Base-by-base conservation (phyloP, 2,888 invertebrate genomes). In the Timandra comae region DNA sequence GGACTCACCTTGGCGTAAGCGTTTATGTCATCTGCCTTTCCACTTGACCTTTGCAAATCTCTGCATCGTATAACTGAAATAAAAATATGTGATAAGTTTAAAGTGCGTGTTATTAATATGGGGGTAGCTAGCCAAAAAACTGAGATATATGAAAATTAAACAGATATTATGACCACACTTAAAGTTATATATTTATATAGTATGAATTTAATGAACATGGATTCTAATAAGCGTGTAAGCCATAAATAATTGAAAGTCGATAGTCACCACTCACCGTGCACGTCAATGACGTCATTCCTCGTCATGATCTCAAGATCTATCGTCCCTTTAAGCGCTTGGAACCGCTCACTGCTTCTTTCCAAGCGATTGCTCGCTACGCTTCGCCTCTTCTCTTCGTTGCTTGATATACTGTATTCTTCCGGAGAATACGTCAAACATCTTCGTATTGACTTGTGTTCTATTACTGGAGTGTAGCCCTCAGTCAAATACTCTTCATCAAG, bases 1-100 rank as follows among this genome's bases (percentile, higher is more conserved):
- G n/a, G n/a, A 51, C 52, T 32, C 27, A 92, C 93, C 88, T 94
- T 94, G 12, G 94, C 93, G 71, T 94, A 94, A 41, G 94, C 94
- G 71, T 94, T 93, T 44, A 93, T 89, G 29, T 86, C 81, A 49
- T 84, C 82, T 27, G 87, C 86, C 52, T 89, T 90, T 29, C 91
- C 92, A 62, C 89, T 88, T 8, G 88, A 69, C 46, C 92, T 87
- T 52, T 90, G 88, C 43, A 95, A 85, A 64, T 93, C 93, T 61
- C 89, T 89, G 68, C 94, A 94, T 55, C 92, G 88, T 58, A 93
- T 90, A 52, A 95, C 94, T 94, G 87, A 33, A 88, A 88, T 49
- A 41, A 52, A 64, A 64, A 49, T 16, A 27, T n/a, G n/a, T n/a
- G n/a, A n/a, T n/a, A n/a, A n/a, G n/a, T n/a, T n/a, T 19, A 28